phyloP scores from a whole-genome alignment of 2,113 vertebrate genomes.

The Lynx canadensis region DNA sequence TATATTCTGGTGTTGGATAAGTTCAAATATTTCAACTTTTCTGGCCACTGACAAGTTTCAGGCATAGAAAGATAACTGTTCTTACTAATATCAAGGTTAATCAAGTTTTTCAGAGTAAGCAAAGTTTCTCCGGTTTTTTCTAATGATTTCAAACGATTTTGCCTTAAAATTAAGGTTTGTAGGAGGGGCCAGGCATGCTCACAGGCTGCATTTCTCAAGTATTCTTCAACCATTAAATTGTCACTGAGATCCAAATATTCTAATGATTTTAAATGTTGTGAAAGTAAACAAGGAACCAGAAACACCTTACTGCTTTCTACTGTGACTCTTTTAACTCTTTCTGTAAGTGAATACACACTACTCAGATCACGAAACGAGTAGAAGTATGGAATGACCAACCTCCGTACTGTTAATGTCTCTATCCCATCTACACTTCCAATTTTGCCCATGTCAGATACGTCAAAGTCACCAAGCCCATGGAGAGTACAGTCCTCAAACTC shows the following conservation, averaged over 20 bases:
- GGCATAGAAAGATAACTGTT: conserved; percentile 88
- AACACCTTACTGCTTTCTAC: conserved; percentile 85
- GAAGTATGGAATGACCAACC: conserved; percentile 73
- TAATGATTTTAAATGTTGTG: conserved; percentile 75
- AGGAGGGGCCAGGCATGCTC: conserved; percentile 72
- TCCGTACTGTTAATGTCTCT: conserved; percentile 66
- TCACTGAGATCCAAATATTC: conserved; percentile 88
- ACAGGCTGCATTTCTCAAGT: conserved; percentile 83
- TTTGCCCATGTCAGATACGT: fast-evolving
- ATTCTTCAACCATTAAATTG: conserved; percentile 86
- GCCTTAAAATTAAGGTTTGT: conserved; percentile 87
- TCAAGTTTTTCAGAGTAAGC: conserved; percentile 84
- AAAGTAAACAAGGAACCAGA: conserved; percentile 82
- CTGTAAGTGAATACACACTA: background rate
- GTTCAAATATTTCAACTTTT: conserved; percentile 87
- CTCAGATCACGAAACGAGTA: conserved; percentile 78
- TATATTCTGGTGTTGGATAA: conserved; percentile 88
- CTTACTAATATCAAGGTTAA: conserved; percentile 88
- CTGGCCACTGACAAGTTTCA: conserved; percentile 88
- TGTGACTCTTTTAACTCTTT: conserved; percentile 78
- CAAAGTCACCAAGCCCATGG: conserved; percentile 73
- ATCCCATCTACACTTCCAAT: background rate
- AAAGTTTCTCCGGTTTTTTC: conserved; percentile 69
- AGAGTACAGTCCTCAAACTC: conserved; percentile 80
- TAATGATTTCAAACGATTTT: conserved; percentile 84